A percentile compares a stretch with the other conserved stretches of the same genome.
These are phyloP conservation scores for Stegodyphus mimosarum DNA, from an alignment of 1,140 invertebrate genomes.

Conservation along the genomic window DNA sequence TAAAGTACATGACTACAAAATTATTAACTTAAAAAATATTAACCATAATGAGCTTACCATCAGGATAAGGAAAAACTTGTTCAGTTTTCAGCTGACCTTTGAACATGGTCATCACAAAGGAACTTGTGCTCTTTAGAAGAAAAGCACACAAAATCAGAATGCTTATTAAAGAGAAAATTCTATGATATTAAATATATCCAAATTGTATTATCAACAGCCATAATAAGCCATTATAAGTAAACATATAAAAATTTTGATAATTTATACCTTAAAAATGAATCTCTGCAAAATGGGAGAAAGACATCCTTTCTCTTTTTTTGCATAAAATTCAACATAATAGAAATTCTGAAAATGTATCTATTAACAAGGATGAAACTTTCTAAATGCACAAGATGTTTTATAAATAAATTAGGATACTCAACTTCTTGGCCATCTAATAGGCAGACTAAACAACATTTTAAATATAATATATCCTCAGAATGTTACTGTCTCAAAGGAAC, in stretches of 20 bases:
- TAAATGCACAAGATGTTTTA: too few relatives aligned
- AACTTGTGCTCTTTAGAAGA: constrained; percentile 58
- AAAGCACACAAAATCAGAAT: not conserved
- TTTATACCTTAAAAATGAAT: not conserved
- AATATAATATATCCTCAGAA: too few relatives aligned
- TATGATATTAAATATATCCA: not conserved
- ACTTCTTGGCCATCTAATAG: too few relatives aligned
- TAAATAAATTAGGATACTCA: too few relatives aligned
- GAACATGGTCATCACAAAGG: constrained; percentile 81
- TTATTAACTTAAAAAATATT: constrained; percentile 25
- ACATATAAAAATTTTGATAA: not conserved
- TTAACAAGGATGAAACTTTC: too few relatives aligned
- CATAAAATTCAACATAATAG: not conserved
- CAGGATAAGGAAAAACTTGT: constrained; percentile 72
- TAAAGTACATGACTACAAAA: not conserved
- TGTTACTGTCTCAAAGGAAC: too few relatives aligned
- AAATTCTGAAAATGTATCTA: too few relatives aligned
- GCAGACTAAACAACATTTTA: too few relatives aligned
- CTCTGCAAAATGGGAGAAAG: not conserved
- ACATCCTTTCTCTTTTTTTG: not conserved
- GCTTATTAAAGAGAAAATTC: not conserved
- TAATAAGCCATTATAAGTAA: too few relatives aligned
- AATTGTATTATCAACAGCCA: not conserved
- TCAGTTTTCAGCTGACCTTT: constrained; percentile 82
- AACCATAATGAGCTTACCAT: constrained; percentile 65